Evolutionary conservation across 2,113 vertebrate genomes (phyloP).

Genomic region (Bufo bufo): DNA sequence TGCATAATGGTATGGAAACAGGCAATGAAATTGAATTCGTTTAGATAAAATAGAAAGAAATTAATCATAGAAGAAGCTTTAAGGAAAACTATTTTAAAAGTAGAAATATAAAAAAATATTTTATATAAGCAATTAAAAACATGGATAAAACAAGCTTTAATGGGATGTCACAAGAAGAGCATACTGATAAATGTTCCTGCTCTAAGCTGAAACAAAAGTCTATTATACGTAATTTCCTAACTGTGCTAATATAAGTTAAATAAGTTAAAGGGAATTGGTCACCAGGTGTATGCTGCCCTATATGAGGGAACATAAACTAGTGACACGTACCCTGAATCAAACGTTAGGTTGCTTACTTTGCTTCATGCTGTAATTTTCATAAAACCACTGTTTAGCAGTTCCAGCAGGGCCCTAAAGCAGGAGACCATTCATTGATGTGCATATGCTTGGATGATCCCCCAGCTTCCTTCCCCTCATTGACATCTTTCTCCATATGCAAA

Average conservation of each 20-base stretch:
- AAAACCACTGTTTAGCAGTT: too few relatives aligned
- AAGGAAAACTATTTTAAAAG: not conserved
- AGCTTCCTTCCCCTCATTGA: too few relatives aligned
- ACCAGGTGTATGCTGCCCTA: too few relatives aligned
- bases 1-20: slow-evolving; percentile 5
- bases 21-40: not conserved
- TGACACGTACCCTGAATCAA: too few relatives aligned
- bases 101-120: not conserved
- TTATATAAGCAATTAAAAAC: not conserved
- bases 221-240: not conserved
- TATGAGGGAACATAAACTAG: too few relatives aligned
- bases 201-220: not conserved
- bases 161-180: not conserved
- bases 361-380: too few relatives aligned
- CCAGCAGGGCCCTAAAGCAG: too few relatives aligned
- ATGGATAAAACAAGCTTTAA: not conserved
- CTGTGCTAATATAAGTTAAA: not conserved
- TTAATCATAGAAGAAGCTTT: not conserved
- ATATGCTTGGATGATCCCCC: too few relatives aligned
- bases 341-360: too few relatives aligned
- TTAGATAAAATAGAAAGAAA: not conserved
- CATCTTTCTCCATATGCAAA: too few relatives aligned
- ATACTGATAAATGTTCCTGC: not conserved
- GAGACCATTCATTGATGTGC: too few relatives aligned
- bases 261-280: not conserved